A percentile compares a stretch with the other conserved stretches of the same genome.
These are phyloP conservation scores for Drosophila ogumai DNA, from an alignment of 1,140 invertebrate species.

Conservation along the genomic window DNA sequence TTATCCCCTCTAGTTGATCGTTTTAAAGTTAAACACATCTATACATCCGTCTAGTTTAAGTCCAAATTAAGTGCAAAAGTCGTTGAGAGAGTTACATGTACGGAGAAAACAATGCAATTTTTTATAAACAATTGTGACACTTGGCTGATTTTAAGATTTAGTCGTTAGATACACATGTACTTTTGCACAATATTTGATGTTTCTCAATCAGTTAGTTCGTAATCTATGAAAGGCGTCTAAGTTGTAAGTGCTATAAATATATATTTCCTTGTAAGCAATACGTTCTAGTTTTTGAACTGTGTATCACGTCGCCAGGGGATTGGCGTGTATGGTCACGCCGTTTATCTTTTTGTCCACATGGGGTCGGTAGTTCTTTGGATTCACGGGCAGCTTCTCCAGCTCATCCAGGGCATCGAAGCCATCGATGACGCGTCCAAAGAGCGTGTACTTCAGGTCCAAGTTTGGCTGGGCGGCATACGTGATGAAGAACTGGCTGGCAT, in stretches of 20 bases:
- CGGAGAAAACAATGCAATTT: slow-evolving; percentile 69
- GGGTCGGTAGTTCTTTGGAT: slow-evolving; percentile 96
- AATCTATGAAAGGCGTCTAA: slow-evolving; percentile 53
- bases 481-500: slow-evolving; percentile 99
- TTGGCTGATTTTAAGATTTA: slow-evolving; percentile 64
- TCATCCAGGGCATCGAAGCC: slow-evolving; percentile 98
- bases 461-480: slow-evolving; percentile 97
- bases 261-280: slow-evolving; percentile 44
- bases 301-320: slow-evolving; percentile 93
- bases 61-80: slow-evolving; percentile 73
- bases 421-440: slow-evolving; percentile 99
- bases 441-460: slow-evolving; percentile 98
- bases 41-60: slow-evolving; percentile 66
- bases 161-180: slow-evolving; percentile 54
- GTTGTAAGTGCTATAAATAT: slow-evolving; percentile 70
- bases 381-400: slow-evolving; percentile 97
- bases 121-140: slow-evolving; percentile 62
- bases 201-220: slow-evolving; percentile 79
- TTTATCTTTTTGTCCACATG: slow-evolving; percentile 94
- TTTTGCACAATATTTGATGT: slow-evolving; percentile 75
- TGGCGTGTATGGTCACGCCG: slow-evolving; percentile 97
- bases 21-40: slow-evolving; percentile 58
- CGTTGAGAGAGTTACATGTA: slow-evolving; percentile 44
- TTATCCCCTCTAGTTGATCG: slow-evolving; percentile 71
- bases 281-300: background rate